Conservation (phyloP, 2,797 vertebrate species). For the Poecilia wingei region DNA sequence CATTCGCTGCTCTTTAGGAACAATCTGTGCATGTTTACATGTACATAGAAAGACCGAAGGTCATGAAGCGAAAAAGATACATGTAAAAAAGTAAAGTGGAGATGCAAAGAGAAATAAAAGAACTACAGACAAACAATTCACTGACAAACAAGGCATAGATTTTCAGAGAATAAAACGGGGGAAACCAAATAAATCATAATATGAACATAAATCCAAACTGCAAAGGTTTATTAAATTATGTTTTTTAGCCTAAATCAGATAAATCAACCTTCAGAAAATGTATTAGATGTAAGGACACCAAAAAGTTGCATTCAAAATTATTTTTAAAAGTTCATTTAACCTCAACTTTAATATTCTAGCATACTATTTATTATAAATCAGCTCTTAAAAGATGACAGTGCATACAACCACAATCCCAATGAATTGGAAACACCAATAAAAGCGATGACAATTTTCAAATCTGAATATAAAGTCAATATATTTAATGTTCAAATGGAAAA, state of each 20-base stretch:
- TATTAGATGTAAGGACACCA: not conserved
- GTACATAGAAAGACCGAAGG: not conserved
- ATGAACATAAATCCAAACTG: not conserved
- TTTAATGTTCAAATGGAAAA: no score
- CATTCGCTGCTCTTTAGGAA: conserved; percentile 69
- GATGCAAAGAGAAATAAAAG: conserved; percentile 8
- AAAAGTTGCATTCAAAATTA: not conserved
- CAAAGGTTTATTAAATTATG: not conserved
- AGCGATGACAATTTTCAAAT: no score
- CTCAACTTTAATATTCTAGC: not conserved
- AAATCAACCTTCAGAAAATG: not conserved
- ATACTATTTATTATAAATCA: not conserved
- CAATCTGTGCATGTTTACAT: conserved; percentile 47
- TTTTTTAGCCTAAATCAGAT: not conserved
- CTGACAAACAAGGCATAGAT: conserved; percentile 8
- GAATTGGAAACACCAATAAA: no score
- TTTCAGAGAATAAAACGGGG: conserved; percentile 35
- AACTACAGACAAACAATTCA: conserved; percentile 16
- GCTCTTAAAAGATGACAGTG: not conserved
- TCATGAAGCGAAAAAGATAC: not conserved
- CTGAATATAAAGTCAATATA: no score
- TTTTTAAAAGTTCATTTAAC: not conserved
- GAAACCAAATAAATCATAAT: conserved; percentile 53
- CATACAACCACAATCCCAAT: not conserved
- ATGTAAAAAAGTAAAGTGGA: conserved; percentile 16